Conservation (phyloP, 1,140 invertebrate species). For the Drosophila murphyi region DNA sequence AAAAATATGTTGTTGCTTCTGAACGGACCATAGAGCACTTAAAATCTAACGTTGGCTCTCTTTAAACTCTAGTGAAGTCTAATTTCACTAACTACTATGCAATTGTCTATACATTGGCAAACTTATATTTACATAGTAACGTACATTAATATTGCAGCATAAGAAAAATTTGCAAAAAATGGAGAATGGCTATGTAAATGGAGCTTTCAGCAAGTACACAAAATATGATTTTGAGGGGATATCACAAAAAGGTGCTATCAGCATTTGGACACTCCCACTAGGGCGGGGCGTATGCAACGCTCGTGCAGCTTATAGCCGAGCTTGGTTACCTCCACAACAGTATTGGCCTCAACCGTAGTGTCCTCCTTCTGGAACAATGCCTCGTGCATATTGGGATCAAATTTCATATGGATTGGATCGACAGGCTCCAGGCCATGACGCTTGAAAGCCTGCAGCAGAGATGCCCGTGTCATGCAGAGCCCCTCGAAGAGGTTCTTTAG, state of each 20-base stretch:
- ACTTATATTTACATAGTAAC: slow-evolving; percentile 65
- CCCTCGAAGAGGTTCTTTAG: slow-evolving; percentile 96
- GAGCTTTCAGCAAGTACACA: slow-evolving; percentile 90
- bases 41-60: slow-evolving; percentile 41
- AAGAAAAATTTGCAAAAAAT: slow-evolving; percentile 70
- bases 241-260: slow-evolving; percentile 25
- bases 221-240: slow-evolving; percentile 86
- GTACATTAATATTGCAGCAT: slow-evolving; percentile 68
- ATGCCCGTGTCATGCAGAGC: slow-evolving; percentile 94
- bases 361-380: slow-evolving; percentile 97
- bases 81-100: slow-evolving; percentile 42
- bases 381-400: slow-evolving; percentile 98
- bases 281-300: slow-evolving; percentile 96
- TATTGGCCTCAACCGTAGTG: slow-evolving; percentile 92
- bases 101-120: slow-evolving; percentile 29
- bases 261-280: slow-evolving; percentile 95
- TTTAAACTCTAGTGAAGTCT: slow-evolving; percentile 35
- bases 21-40: slow-evolving; percentile 47
- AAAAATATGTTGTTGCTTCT: slow-evolving; percentile 48
- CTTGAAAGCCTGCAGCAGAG: slow-evolving; percentile 94
- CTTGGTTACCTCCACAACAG: slow-evolving; percentile 96
- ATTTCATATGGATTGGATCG: slow-evolving; percentile 96
- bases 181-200: slow-evolving; percentile 52
- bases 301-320: slow-evolving; percentile 97
- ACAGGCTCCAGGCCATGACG: slow-evolving; percentile 94